phyloP scores from a whole-genome alignment of 2,888 invertebrate species.

The Boloria euphrosyne region DNA sequence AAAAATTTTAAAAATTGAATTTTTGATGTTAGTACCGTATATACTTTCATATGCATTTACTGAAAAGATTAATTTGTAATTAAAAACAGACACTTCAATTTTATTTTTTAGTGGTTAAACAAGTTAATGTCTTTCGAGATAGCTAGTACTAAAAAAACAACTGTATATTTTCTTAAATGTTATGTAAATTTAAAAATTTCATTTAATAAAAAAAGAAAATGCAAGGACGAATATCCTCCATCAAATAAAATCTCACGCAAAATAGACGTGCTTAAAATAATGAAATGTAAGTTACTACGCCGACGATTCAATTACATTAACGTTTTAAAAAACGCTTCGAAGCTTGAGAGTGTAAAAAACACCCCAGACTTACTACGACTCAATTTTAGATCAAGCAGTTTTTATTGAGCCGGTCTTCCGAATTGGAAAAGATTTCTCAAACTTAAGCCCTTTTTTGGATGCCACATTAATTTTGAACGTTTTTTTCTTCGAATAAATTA shows the following conservation, averaged over 20 bases:
- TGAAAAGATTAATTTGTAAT: too few relatives aligned
- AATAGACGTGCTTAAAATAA: conserved; percentile 21
- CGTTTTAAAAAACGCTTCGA: conserved; percentile 22
- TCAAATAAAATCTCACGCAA: conserved; percentile 19
- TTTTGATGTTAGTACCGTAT: too few relatives aligned
- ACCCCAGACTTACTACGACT: conserved; percentile 51
- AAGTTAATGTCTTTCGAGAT: too few relatives aligned
- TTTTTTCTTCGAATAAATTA: conserved; percentile 13
- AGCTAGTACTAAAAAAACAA: too few relatives aligned
- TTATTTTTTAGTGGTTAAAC: too few relatives aligned
- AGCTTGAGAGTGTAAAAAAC: conserved; percentile 44
- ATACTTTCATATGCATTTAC: too few relatives aligned
- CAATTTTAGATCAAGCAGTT: conserved; percentile 61
- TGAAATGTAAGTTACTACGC: conserved; percentile 17
- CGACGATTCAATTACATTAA: conserved; percentile 29
- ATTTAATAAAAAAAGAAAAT: conserved; percentile 9
- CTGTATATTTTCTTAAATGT: too few relatives aligned
- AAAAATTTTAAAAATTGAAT: too few relatives aligned
- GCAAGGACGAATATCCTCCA: conserved; percentile 3
- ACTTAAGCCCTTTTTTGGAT: conserved; percentile 26
- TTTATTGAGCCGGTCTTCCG: conserved; percentile 39
- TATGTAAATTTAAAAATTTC: background rate
- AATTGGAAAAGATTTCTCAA: conserved; percentile 5
- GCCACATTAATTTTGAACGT: conserved; percentile 30
- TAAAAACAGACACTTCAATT: too few relatives aligned